These are phyloP conservation scores for Lepidocolaptes lacrymiger DNA, from an alignment of 2,797 vertebrate species.

Conservation along the genomic window DNA sequence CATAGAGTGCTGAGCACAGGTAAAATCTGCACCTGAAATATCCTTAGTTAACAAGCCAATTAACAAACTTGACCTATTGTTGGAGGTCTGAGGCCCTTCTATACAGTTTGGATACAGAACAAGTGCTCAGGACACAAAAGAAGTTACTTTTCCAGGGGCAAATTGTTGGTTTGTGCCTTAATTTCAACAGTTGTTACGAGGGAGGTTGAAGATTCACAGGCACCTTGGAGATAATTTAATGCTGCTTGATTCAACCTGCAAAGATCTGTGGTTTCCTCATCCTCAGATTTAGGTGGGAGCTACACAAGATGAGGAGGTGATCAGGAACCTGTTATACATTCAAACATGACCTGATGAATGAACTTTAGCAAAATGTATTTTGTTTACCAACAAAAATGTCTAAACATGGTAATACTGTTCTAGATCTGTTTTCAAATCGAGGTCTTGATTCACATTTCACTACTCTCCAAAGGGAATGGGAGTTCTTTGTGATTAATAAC, in stretches of 20 bases:
- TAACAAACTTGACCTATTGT: neutral
- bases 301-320: neutral
- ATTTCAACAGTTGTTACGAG: neutral
- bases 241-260: neutral
- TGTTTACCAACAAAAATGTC: neutral
- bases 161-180: neutral
- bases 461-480: neutral
- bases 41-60: neutral
- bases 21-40: neutral
- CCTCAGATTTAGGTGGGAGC: neutral
- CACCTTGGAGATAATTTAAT: neutral
- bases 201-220: neutral
- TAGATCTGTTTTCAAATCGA: neutral
- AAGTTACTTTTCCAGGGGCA: neutral
- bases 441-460: neutral
- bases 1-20: neutral
- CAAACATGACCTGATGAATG: rapidly evolving
- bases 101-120: neutral
- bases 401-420: neutral
- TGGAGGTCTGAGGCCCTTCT: neutral
- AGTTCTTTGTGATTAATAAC: neutral
- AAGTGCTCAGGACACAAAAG: neutral
- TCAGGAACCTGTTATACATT: neutral
- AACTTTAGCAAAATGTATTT: neutral
- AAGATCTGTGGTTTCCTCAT: neutral